These are phyloP conservation scores for Holothuria leucospilota DNA, from an alignment of 53 echinoderm and acorn worm species.

Conservation along the genomic window DNA sequence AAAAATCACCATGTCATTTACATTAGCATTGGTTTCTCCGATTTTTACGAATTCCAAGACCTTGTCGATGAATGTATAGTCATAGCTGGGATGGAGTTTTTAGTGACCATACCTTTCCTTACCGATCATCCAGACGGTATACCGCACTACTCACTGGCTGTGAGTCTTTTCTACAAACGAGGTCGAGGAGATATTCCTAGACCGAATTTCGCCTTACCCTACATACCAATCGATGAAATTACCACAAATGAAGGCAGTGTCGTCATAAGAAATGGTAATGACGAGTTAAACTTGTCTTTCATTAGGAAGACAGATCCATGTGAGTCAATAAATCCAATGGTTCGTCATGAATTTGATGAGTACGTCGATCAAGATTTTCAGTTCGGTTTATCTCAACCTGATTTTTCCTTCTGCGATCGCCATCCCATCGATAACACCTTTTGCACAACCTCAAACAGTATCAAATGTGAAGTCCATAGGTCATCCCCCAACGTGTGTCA, in stretches of 20 bases:
- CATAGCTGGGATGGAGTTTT: neutral
- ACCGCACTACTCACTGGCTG: slow-evolving; percentile 15
- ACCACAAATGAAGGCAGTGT: neutral
- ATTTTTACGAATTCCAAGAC: slow-evolving; percentile 6
- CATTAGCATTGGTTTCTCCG: neutral
- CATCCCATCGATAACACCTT: neutral
- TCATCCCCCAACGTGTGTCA: neutral
- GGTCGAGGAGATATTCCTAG: slow-evolving; percentile 11
- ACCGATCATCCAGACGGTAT: slow-evolving; percentile 1
- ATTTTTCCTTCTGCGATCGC: neutral
- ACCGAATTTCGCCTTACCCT: slow-evolving; percentile 7
- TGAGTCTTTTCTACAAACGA: neutral
- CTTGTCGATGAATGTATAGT: neutral
- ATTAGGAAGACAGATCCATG: neutral
- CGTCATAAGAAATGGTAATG: neutral
- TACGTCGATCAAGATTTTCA: neutral
- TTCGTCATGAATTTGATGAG: slow-evolving; percentile 10
- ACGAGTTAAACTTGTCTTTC: neutral
- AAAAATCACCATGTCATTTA: neutral
- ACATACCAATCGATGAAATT: neutral
- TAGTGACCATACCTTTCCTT: neutral
- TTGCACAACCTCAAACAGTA: neutral
- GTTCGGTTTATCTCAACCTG: neutral
- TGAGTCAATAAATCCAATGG: neutral
- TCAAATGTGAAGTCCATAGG: neutral